phyloP scores from a whole-genome alignment of 1,140 invertebrate species.

The Procambarus clarkii region DNA sequence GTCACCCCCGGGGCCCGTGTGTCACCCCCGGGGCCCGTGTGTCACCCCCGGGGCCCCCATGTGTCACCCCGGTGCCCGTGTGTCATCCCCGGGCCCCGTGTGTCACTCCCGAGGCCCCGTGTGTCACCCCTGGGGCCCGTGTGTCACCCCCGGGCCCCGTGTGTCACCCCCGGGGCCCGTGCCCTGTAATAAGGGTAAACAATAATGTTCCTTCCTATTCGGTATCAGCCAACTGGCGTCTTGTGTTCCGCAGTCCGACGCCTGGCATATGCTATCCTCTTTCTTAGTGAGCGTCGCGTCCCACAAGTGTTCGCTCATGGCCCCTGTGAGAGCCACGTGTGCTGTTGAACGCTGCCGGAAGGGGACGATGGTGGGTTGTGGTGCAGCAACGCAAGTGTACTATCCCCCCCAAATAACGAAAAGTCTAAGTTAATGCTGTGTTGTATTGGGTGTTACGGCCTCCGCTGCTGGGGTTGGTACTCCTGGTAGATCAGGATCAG shows the following conservation, averaged over 20 bases:
- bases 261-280: slow-evolving; percentile 64
- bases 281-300: slow-evolving; percentile 28
- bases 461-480: neutral
- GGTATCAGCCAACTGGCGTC: slow-evolving; percentile 56
- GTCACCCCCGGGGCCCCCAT: no score
- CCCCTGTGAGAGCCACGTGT: neutral
- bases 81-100: no score
- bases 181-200: neutral
- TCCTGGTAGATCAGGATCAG: no score
- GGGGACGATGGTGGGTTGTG: neutral
- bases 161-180: neutral
- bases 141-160: no score
- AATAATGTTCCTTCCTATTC: slow-evolving; percentile 41
- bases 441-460: slow-evolving; percentile 29
- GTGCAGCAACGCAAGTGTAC: neutral
- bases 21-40: no score
- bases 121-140: no score
- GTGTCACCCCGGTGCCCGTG: no score
- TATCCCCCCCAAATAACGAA: slow-evolving; percentile 28
- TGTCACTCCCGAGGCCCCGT: no score
- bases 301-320: slow-evolving; percentile 39
- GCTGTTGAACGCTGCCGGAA: neutral
- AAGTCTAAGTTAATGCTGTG: slow-evolving; percentile 54
- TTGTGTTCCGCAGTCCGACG: slow-evolving; percentile 41
- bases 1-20: no score